Base-by-base conservation (phyloP, 92 coral and sea anemone species). In the Epizoanthus fatuus region DNA sequence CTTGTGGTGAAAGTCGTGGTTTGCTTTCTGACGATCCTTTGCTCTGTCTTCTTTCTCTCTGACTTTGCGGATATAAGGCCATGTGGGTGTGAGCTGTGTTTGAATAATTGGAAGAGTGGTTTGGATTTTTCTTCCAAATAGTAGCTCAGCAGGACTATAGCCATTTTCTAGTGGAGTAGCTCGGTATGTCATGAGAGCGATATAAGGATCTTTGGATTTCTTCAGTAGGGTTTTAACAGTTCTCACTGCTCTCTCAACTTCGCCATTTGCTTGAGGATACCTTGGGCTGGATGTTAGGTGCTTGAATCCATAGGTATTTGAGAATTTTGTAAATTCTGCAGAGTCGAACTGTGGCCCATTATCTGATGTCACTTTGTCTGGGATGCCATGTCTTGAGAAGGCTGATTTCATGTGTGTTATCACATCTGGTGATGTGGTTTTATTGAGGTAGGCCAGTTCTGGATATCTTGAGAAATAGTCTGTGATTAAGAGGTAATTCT, bases 361-460 rank as follows among this genome's bases (percentile, higher is more conserved):
- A 17, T 88, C 92, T 54, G 90, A 79, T 16, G 65, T 73, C 2
- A 85, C 12, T 72, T 79, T 86, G 12, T 78, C 80, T 16, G 90
- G 90, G 39, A 88, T 84, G 67, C 92, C 95, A 73, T 84, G 85
- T 74, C 90, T 73, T 49, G 92, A 88, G 84, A 91, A 91, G 42
- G 84, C 73, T 58, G 38, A 62, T 72, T 91, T 87, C 37, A 87
- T 87, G 45, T 69, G 83, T 7, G n/a, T 53, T 15, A 79, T 87
- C 59, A 72, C 71, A 49, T 62, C 69, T 47, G 69, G 17, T 2
- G 69, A 38, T 10, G 86, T 87, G 4, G 85, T 84, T 32, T 60
- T 20, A 15, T 89, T 39, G 47, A 83, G 32, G 77, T 39, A 76
- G 2, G 76, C 77, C 9, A 89, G 58, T 63, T 89, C 90, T 4